These are phyloP conservation scores for Lithophane leautieri DNA, from an alignment of 2,888 invertebrate genomes.

Conservation along the genomic window DNA sequence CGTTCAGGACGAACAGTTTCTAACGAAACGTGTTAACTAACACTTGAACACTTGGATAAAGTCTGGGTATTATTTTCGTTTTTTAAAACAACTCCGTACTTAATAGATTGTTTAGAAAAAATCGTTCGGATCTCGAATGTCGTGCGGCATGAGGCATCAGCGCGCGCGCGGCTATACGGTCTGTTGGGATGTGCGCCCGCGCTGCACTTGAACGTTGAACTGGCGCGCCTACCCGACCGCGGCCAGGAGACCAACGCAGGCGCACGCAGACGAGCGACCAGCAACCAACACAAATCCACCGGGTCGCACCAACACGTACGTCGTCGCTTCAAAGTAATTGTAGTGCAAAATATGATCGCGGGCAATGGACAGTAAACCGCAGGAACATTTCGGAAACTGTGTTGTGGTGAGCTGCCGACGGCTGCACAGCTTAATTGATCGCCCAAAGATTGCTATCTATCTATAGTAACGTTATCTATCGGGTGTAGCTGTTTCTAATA, in stretches of 20 bases:
- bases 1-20: conserved; percentile 68
- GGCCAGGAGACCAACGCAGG: conserved; percentile 61
- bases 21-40: conserved; percentile 74
- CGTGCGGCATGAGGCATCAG: conserved; percentile 71
- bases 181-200: conserved; percentile 84
- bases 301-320: conserved; percentile 74
- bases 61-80: conserved; percentile 65
- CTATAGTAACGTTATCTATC: conserved; percentile 71
- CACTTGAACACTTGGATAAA: conserved; percentile 78
- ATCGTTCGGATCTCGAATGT: conserved; percentile 75
- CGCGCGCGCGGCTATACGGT: conserved; percentile 79
- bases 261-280: conserved; percentile 47
- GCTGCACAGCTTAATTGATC: conserved; percentile 83
- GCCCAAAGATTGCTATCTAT: conserved; percentile 71
- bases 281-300: conserved; percentile 70
- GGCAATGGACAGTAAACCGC: conserved; percentile 83
- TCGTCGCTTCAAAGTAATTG: conserved; percentile 66
- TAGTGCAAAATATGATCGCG: conserved; percentile 78
- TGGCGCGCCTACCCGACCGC: conserved; percentile 79
- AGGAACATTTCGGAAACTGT: conserved; percentile 81
- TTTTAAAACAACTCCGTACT: conserved; percentile 67
- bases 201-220: conserved; percentile 88
- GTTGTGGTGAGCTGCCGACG: conserved; percentile 78
- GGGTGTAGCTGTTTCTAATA: conserved; percentile 69
- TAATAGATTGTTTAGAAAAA: conserved; percentile 64